Evolutionary conservation across 2,888 invertebrate species (phyloP).

Genomic region (Sylvicola cinctus): DNA sequence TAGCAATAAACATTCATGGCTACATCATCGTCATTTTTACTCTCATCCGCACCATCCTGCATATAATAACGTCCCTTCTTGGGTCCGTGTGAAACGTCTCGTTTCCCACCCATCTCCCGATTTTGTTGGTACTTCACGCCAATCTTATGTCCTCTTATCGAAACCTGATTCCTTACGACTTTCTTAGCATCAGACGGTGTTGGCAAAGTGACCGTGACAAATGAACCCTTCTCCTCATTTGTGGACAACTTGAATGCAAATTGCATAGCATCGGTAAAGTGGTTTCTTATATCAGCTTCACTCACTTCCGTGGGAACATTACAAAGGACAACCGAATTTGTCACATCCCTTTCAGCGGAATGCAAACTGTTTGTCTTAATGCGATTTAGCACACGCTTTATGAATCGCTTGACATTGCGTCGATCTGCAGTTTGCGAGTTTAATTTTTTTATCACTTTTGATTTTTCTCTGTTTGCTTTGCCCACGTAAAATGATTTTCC

Average conservation of each 20-base stretch:
- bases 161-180: no score
- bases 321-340: conserved; percentile 3
- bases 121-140: no score
- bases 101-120: no score
- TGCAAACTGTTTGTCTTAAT: no score
- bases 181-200: conserved; percentile 2
- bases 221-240: background rate
- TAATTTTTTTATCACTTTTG: conserved; percentile 1
- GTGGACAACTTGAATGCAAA: background rate
- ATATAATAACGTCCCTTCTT: no score
- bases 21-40: no score
- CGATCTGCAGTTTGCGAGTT: conserved; percentile 1
- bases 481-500: conserved; percentile 3
- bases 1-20: no score
- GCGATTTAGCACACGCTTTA: no score
- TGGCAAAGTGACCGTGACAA: conserved; percentile 1
- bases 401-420: conserved; percentile 2
- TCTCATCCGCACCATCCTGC: no score
- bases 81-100: no score
- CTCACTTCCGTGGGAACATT: conserved; percentile 3
- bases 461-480: conserved; percentile 1
- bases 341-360: no score
- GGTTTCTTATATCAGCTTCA: background rate
- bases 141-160: no score
- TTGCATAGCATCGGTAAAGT: conserved; percentile 1